Base-by-base conservation (phyloP, 2,888 invertebrate species). In the Sisyra terminalis region DNA sequence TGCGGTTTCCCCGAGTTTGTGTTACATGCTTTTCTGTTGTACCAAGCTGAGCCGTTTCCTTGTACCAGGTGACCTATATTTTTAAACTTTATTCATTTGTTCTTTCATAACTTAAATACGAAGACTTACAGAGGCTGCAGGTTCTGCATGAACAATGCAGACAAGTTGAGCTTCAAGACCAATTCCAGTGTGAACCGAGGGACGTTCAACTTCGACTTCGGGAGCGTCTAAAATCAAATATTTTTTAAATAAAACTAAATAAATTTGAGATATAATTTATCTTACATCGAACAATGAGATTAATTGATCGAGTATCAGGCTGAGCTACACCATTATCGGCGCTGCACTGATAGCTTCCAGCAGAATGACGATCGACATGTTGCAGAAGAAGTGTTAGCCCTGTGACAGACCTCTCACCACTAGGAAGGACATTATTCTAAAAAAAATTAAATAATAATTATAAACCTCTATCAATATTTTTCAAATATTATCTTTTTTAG, bases 91-190 rank as follows among this genome's bases (percentile, higher is more conserved):
- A n/a, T n/a, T 24, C 24, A 24, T 3, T 24, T 24, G 24, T 5
- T n/a, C n/a, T n/a, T n/a, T n/a, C n/a, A n/a, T n/a, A n/a, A n/a
- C n/a, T n/a, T n/a, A n/a, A 34, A 11, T 6, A 7, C n/a, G 39
- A 17, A 29, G 43, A 49, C 47, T 53, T 53, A 59, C 61, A 54
- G 63, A 60, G 39, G 63, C 59, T 39, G 58, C 46, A 31, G 74
- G 74, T 55, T 71, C 68, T 2, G 71, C 69, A 50, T 71, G 70
- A 18, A 73, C 71, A 48, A 66, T 65, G 55, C 74, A 73, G 29
- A 67, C 68, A 45, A 73, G 55, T 49, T 69, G 65, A 2, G 72
- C 71, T 50, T 70, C 69, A 47, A 67, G 58, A 32, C 69, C 70
- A 47, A 68, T 64, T 38, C 73, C 73, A 18, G 70, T 68, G 52